phyloP scores from a whole-genome alignment of 2,888 invertebrate species.

The Chelonus formosanus region DNA sequence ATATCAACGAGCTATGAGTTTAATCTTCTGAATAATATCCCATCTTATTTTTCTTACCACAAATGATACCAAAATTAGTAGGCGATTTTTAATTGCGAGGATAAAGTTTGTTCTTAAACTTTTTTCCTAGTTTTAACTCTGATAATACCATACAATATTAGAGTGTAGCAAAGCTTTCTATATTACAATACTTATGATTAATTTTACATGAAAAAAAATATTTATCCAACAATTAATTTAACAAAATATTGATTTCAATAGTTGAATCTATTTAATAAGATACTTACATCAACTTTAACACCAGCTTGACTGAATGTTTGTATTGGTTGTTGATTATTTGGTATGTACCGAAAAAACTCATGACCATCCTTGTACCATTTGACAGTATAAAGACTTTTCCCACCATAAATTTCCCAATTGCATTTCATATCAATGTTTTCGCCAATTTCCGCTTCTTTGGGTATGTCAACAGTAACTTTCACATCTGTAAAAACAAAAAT shows the following conservation, averaged over 20 bases:
- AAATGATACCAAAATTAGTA: too few relatives aligned
- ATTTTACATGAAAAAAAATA: not conserved
- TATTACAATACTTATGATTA: not conserved
- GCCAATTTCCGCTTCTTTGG: conserved; percentile 50
- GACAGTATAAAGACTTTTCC: conserved; percentile 51
- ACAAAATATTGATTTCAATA: conserved; percentile 3
- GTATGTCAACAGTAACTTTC: conserved; percentile 48
- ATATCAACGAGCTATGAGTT: too few relatives aligned
- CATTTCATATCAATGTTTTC: conserved; percentile 48
- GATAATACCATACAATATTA: too few relatives aligned
- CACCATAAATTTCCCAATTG: conserved; percentile 48
- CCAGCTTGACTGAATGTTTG: conserved; percentile 51
- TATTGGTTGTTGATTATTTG: conserved; percentile 45
- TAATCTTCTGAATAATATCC: too few relatives aligned
- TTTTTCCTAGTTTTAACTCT: too few relatives aligned
- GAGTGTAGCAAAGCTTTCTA: too few relatives aligned
- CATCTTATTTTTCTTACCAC: too few relatives aligned
- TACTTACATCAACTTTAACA: conserved; percentile 53
- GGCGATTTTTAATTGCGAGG: too few relatives aligned
- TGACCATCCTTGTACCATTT: conserved; percentile 60
- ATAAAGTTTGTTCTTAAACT: too few relatives aligned
- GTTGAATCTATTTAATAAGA: too few relatives aligned
- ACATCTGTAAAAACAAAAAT: conserved; percentile 43
- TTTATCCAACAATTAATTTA: not conserved
- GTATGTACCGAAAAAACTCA: conserved; percentile 56